Percentiles rank a stretch among this genome's conserved stretches.
Conservation (phyloP, 1,140 invertebrate genomes). For the Conus betulinus region DNA sequence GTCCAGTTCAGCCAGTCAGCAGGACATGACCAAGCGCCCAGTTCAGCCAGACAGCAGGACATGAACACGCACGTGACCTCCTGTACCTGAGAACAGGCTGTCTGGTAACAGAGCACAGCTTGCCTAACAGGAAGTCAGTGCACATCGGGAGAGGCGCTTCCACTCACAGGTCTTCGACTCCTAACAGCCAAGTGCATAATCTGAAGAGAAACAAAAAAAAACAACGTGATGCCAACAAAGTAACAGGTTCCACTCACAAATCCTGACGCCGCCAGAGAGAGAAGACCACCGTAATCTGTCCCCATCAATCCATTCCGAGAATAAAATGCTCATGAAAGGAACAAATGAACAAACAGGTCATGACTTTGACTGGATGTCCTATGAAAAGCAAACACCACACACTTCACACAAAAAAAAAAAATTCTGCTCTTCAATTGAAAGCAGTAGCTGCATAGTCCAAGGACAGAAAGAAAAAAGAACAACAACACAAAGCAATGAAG, state of each 20-base stretch:
- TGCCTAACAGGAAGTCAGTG: too few relatives aligned
- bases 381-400: too few relatives aligned
- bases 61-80: neutral
- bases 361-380: too few relatives aligned
- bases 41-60: neutral
- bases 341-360: neutral
- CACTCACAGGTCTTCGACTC: too few relatives aligned
- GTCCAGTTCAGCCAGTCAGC: neutral
- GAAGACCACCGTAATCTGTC: too few relatives aligned
- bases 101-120: too few relatives aligned
- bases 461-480: neutral
- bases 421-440: neutral
- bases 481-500: neutral
- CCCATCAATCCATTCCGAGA: neutral
- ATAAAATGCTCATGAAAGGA: neutral
- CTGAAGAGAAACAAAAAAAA: too few relatives aligned
- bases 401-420: neutral
- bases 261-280: too few relatives aligned
- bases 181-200: too few relatives aligned
- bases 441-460: conserved; percentile 18
- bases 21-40: neutral
- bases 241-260: neutral
- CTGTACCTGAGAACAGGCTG: neutral
- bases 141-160: too few relatives aligned
- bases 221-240: too few relatives aligned